phyloP scores from a whole-genome alignment of 2,113 vertebrate species.

The Trochalopteron elliotii region DNA sequence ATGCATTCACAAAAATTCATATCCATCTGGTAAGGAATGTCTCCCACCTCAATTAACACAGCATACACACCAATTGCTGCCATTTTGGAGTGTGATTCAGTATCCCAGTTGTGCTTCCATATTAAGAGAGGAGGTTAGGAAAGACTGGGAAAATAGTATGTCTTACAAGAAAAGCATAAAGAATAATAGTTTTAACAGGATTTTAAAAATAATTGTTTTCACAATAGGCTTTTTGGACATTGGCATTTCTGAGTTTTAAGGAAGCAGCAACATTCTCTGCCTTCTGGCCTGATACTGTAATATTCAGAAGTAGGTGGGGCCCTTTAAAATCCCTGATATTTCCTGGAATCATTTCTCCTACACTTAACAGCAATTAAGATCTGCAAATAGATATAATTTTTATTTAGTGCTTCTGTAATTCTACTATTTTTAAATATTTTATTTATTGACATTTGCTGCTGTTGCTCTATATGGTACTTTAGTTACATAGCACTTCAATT shows the following conservation, averaged over 20 bases:
- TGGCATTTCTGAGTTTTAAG: background rate
- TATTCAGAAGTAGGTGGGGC: background rate
- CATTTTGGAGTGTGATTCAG: slow-evolving; percentile 10
- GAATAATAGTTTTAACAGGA: background rate
- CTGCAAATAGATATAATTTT: background rate
- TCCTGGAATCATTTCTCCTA: background rate
- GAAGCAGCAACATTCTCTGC: background rate
- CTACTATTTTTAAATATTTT: background rate
- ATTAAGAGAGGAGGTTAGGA: background rate
- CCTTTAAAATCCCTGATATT: background rate
- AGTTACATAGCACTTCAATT: background rate
- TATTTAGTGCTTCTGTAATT: background rate
- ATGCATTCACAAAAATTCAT: slow-evolving; percentile 61
- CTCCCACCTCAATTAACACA: slow-evolving; percentile 7
- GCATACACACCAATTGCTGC: background rate
- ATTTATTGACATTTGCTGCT: background rate
- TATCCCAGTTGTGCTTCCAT: background rate
- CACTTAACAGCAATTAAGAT: background rate
- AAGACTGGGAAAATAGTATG: background rate
- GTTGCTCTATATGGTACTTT: background rate
- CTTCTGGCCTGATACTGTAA: background rate
- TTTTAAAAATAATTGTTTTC: background rate
- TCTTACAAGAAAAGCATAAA: background rate
- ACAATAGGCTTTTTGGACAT: background rate
- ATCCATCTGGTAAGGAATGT: slow-evolving; percentile 54